phyloP scores from a whole-genome alignment of 1,140 invertebrate genomes.

The Tachypleus tridentatus region DNA sequence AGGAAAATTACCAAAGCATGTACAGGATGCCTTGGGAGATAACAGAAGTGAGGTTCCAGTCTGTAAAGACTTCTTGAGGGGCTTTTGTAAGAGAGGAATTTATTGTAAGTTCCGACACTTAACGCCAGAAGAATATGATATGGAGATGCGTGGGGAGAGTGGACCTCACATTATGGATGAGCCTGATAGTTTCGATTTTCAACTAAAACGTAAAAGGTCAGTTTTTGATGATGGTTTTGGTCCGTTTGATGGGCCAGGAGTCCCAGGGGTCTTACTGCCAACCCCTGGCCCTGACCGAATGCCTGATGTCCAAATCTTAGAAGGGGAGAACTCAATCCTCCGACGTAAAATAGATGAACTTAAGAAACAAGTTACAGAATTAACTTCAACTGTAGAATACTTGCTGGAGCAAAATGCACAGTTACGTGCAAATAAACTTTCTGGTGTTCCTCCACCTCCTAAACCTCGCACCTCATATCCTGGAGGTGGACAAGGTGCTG shows the following conservation, averaged over 20 bases:
- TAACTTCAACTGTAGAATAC: slow-evolving; percentile 66
- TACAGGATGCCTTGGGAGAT: slow-evolving; percentile 30
- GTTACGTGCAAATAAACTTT: slow-evolving; percentile 39
- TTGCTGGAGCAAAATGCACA: slow-evolving; percentile 65
- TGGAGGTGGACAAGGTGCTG: no score
- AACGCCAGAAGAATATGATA: slow-evolving; percentile 5
- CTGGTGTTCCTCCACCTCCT: no score
- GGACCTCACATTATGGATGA: no score
- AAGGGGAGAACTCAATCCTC: slow-evolving; percentile 56
- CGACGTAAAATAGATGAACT: slow-evolving; percentile 44
- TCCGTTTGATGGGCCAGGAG: no score
- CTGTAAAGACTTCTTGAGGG: slow-evolving; percentile 62
- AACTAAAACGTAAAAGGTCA: no score
- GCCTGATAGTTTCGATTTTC: no score
- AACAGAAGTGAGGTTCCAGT: slow-evolving; percentile 36
- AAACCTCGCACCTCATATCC: no score
- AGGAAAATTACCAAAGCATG: slow-evolving; percentile 50
- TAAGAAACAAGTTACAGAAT: slow-evolving; percentile 39
- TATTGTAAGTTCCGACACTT: neutral
- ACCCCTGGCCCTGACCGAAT: no score
- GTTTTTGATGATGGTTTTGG: no score
- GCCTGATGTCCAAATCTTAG: slow-evolving; percentile 33
- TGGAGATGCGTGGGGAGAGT: slow-evolving; percentile 4
- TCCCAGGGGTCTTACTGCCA: no score
- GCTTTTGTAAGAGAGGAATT: slow-evolving; percentile 42